Evolutionary conservation across 2,888 invertebrate species (phyloP).

Genomic region (Pinctada fucata): DNA sequence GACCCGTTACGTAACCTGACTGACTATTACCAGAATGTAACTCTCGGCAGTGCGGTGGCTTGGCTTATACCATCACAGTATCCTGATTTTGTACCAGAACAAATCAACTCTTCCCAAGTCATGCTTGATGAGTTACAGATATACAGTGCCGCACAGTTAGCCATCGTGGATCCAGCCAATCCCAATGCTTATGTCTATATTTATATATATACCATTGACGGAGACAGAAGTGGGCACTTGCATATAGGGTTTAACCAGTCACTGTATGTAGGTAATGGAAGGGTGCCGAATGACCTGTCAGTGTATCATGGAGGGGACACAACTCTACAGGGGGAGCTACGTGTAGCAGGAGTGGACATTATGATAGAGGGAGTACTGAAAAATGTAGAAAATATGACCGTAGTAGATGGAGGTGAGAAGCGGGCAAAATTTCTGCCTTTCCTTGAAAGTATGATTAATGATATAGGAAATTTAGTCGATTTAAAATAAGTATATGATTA

Average conservation of each 20-base stretch:
- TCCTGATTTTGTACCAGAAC: constrained; percentile 47
- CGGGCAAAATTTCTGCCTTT: not conserved
- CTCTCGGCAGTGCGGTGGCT: constrained; percentile 47
- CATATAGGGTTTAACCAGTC: constrained; percentile 63
- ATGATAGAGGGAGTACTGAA: constrained; percentile 57
- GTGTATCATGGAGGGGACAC: constrained; percentile 58
- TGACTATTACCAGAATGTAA: constrained; percentile 39
- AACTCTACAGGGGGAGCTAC: constrained; percentile 60
- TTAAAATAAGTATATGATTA: too few species aligned
- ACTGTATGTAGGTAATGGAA: constrained; percentile 55
- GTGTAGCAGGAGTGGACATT: constrained; percentile 61
- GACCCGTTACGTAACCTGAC: constrained; percentile 47
- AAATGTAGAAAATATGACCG: constrained; percentile 65
- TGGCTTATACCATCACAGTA: constrained; percentile 58
- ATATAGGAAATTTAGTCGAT: too few species aligned
- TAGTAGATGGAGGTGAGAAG: constrained; percentile 60
- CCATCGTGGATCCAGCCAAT: constrained; percentile 30
- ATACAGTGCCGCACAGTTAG: constrained; percentile 38
- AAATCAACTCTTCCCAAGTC: constrained; percentile 36
- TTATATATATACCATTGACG: constrained; percentile 45
- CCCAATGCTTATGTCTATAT: constrained; percentile 43
- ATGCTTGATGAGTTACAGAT: constrained; percentile 56
- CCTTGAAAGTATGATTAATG: too few species aligned
- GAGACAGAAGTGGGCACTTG: constrained; percentile 58
- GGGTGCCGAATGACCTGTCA: constrained; percentile 55